Evolutionary conservation across 2,113 vertebrate genomes (phyloP), one percentile per base, ranked within the genome.

Genomic region (Seriola aureovittata): DNA sequence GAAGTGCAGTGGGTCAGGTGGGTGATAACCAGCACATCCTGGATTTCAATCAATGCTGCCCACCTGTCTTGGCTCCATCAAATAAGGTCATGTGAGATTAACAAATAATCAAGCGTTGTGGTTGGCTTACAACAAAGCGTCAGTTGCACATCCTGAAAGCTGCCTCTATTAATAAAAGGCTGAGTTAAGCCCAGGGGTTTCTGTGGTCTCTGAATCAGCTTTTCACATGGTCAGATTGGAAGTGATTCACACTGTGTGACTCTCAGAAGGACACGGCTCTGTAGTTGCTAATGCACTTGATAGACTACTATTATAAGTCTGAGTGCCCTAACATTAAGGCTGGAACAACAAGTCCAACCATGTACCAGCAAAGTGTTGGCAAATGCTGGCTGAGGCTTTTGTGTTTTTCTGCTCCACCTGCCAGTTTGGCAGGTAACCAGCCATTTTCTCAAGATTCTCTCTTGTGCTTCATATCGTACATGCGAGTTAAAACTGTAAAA

Each of bases 111-210:
- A 77, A 73, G 79, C 42, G 48, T 46, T 73, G 42, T 57, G 38
- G 44, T 63, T 65, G 72, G 68, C 70, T 77, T 29, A 73, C 50
- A 64, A 62, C 44, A 58, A 78, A 80, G 89, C 40, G 25, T 73
- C 82, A 76, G 46, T 52, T 71, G 58, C 50, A 67, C 81, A 67
- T 75, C 88, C 71, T 54, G 10, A 84, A 82, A 78, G 71, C 74
- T 60, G 38, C 44, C 50, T 85, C 90, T 93, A 92, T 93, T 93
- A 89, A 94, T 94, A 93, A 62, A 38, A 77, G 19, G 62, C 42
- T 89, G 92, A 93, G 85, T 79, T 91, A 92, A 94, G 85, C 89
- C 75, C 46, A 1, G 12, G 58, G 60, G 85, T 81, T 85, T 88
- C 79, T 29, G 76, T 40, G 76, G 81, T 78, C 60, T 84, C 69